Conservation (phyloP, 2,113 vertebrate species). For the Gila orcuttii region DNA sequence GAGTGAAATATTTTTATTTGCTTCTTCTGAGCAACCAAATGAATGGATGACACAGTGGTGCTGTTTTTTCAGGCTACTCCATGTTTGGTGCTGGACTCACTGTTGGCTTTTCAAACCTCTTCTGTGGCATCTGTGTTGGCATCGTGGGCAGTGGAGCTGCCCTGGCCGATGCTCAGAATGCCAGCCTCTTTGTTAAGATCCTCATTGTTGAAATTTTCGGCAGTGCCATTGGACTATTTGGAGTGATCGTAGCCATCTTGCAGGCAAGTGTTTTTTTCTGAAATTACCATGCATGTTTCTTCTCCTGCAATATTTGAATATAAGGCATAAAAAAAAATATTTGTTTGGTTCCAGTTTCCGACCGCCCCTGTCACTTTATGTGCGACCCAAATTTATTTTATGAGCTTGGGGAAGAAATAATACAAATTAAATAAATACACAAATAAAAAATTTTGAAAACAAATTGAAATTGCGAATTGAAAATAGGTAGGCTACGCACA, state of each 20-base stretch:
- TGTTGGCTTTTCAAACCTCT: constrained; percentile 97
- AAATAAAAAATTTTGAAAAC: no score
- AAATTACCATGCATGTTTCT: neutral
- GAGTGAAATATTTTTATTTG: neutral
- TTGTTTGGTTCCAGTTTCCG: no score
- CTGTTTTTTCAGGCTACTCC: constrained; percentile 84
- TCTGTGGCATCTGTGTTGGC: constrained; percentile 97
- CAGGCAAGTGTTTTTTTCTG: constrained; percentile 78
- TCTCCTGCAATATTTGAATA: neutral
- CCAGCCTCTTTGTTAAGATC: constrained; percentile 97
- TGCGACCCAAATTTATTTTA: no score
- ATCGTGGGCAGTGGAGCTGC: constrained; percentile 98
- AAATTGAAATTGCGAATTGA: no score
- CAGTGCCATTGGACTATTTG: constrained; percentile 97
- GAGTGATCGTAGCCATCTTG: constrained; percentile 97
- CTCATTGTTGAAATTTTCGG: constrained; percentile 99
- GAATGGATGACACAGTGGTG: neutral
- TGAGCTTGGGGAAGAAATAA: no score
- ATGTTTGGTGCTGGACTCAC: constrained; percentile 99
- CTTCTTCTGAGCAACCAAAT: neutral
- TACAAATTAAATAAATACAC: no score
- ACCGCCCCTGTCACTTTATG: no score
- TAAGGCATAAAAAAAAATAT: no score
- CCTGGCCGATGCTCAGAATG: constrained; percentile 94
- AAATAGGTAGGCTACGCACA: no score